Evolutionary conservation across 2,888 invertebrate species (phyloP), one percentile per base, ranked within the genome.

Genomic region (Amiota minor): DNA sequence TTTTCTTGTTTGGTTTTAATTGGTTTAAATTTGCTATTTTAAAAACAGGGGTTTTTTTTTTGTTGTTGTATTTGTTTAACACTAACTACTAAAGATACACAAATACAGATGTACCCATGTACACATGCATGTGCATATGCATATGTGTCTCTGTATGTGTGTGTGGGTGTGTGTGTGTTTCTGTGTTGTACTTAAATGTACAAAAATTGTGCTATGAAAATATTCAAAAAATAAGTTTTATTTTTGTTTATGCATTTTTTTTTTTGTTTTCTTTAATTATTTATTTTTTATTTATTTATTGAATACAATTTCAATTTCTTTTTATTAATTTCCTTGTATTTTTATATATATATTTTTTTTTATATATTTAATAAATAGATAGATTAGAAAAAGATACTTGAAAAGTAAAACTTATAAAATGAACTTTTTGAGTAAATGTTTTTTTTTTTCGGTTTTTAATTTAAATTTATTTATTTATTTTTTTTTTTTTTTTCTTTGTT

Each of bases 151-250:
- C 35, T 35, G 2, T 23, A 23, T 35, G 35, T 35, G 35, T 35
- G 6, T 4, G 35, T 35, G 4, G 2, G 0, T 16, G 55, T 16
- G n/a, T 9, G 61, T 64, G 72, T 49, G 49, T 67, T 75, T 35
- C 6, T 35, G 35, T 35, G 35, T 35, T 35, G 35, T 35, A 35
- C 35, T 59, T 16, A 20, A 16, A 81, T 83, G 86, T 87, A 87
- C 86, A 87, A 86, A 87, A 85, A 86, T 87, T 87, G 87, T 87
- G 87, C 87, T 87, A 87, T 85, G 86, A 87, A 87, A 87, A 87
- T 81, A 80, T 86, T 87, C 85, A 85, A 85, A 87, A 87, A 85
- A 86, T 86, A 85, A 80, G 74, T 81, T 78, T 70, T 65, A n/a
- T 78, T 76, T 79, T 83, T 35, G 14, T 45, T 23, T 68, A 53